Evolutionary conservation across 2,888 invertebrate genomes (phyloP).

Genomic region (Scaptomyza caliginosa): DNA sequence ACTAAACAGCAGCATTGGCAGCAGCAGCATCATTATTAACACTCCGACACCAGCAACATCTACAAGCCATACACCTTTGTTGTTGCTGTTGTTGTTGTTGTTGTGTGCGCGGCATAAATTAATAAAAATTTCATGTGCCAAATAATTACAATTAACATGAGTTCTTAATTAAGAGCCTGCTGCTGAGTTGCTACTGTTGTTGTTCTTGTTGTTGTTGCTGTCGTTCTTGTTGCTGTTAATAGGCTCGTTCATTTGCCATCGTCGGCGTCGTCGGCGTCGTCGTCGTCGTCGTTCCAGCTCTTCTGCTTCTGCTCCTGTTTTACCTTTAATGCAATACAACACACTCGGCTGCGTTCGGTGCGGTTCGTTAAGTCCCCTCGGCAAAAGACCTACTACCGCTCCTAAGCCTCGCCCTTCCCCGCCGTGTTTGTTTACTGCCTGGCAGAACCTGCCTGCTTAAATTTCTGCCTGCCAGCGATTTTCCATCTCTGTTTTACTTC

Average conservation of each 20-base stretch:
- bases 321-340: constrained; percentile 76
- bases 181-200: constrained; percentile 8
- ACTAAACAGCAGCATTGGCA: constrained; percentile 59
- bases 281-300: constrained; percentile 10
- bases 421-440: constrained; percentile 17
- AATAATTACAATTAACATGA: constrained; percentile 83
- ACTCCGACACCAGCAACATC: constrained; percentile 57
- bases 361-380: constrained; percentile 75
- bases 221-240: constrained; percentile 77
- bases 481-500: constrained; percentile 5
- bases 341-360: constrained; percentile 75
- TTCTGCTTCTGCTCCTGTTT: constrained; percentile 39
- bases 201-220: constrained; percentile 33
- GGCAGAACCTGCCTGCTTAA: constrained; percentile 67
- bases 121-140: constrained; percentile 83
- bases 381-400: constrained; percentile 16
- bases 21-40: constrained; percentile 71
- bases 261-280: neutral
- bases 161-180: constrained; percentile 81
- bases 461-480: constrained; percentile 61
- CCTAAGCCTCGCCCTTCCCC: neutral
- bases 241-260: constrained; percentile 74
- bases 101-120: constrained; percentile 75
- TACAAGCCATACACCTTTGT: constrained; percentile 60
- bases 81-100: constrained; percentile 36